A percentile compares a stretch with the other conserved stretches of the same genome.
Evolutionary conservation across 1,140 invertebrate species (phyloP).

Genomic region (Drosophila watanabei): DNA sequence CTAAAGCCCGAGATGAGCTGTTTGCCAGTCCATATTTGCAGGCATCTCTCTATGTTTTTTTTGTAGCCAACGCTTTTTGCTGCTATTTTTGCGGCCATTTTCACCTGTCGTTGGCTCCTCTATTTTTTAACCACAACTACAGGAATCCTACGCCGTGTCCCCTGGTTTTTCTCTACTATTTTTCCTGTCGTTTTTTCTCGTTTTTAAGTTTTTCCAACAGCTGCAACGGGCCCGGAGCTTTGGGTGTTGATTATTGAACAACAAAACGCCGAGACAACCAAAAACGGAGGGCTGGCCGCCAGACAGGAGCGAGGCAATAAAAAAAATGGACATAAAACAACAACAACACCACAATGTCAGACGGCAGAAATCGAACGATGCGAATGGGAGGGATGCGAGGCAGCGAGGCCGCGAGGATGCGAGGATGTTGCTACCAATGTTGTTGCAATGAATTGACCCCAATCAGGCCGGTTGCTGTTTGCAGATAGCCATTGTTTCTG

Average conservation of each 20-base stretch:
- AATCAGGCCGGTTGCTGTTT: conserved; percentile 61
- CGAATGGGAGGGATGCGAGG: conserved; percentile 13
- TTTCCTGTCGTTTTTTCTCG: background rate
- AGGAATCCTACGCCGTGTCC: conserved; percentile 39
- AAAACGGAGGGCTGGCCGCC: conserved; percentile 11
- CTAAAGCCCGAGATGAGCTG: conserved; percentile 36
- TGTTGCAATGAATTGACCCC: conserved; percentile 68
- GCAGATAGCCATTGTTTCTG: conserved; percentile 51
- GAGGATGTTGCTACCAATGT: conserved; percentile 33
- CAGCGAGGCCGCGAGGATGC: conserved; percentile 2
- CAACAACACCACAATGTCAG: conserved; percentile 40
- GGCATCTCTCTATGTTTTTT: background rate
- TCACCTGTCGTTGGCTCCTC: conserved; percentile 46
- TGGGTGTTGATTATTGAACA: conserved; percentile 65
- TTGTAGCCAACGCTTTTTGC: conserved; percentile 17
- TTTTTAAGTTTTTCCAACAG: conserved; percentile 31
- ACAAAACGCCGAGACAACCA: conserved; percentile 51
- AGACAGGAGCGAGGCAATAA: conserved; percentile 21
- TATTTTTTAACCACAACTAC: conserved; percentile 69
- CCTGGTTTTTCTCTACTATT: conserved; percentile 7
- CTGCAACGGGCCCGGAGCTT: conserved; percentile 35
- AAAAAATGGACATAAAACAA: conserved; percentile 28
- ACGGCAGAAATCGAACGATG: conserved; percentile 32
- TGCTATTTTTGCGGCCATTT: conserved; percentile 57
- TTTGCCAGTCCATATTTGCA: conserved; percentile 21